Base-by-base conservation (phyloP, 1,140 invertebrate genomes). In the Formica selysi region DNA sequence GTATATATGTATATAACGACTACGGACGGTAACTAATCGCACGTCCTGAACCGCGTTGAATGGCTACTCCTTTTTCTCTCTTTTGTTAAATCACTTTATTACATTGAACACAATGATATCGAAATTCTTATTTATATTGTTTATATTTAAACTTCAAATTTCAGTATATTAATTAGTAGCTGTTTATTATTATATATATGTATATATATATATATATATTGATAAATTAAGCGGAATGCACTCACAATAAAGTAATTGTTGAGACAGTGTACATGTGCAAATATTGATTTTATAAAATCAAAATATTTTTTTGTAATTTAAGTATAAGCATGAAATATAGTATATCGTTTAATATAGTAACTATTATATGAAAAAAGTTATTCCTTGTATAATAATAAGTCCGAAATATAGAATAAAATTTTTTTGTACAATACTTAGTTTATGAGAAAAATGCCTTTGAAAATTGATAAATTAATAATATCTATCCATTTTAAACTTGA, bases 81-180 rank as follows among this genome's bases (percentile, higher is more conserved):
- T 22, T 88, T 26, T 61, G 76, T 83, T 81, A 91, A 74, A 76
- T 88, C 89, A 88, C 86, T 89, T 91, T 92, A 73, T 86, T 86
- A 92, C 48, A 86, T 92, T 94, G 93, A 94, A 94, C 93, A 94
- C 94, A 93, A 92, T 94, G 88, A 92, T 68, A 54, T 92, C 89
- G 76, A 92, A 91, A 87, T 71, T 91, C 64, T 92, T 86, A 85
- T 93, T 94, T 90, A 93, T 91, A 90, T 93, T 91, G 51, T 26
- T 81, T 81, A 73, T 61, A 61, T 48, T 83, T 32, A 81, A 61
- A 59, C 48, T 71, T 76, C 48, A 57, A 91, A 74, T 74, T 73
- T 61, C 54, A 61, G 41, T 73, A 70, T 48, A 86, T 83, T 73
- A 61, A 57, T 68, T 70, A 41, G 54, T 76, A 76, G 13, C 57